Percentiles rank a stretch among this genome's conserved stretches.
These are phyloP conservation scores for Characodon lateralis DNA, from an alignment of 2,797 vertebrate genomes.

Conservation along the genomic window DNA sequence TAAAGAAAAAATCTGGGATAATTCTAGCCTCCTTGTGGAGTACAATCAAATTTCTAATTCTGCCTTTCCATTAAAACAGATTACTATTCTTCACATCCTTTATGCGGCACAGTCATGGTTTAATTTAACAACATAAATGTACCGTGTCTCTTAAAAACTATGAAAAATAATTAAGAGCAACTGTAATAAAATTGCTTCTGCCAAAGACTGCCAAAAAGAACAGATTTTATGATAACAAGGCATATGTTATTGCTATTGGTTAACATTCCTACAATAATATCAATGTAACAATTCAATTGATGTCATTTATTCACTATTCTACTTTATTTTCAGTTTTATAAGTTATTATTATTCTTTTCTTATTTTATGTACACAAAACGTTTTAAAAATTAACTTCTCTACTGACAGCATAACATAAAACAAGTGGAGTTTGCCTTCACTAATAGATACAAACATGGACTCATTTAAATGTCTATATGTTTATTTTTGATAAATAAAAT, in stretches of 20 bases:
- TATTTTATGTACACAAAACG: background rate
- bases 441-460: background rate
- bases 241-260: background rate
- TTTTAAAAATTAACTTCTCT: background rate
- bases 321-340: background rate
- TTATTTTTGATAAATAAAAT: background rate
- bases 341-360: background rate
- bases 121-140: constrained; percentile 67
- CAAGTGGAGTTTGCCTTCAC: background rate
- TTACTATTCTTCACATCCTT: constrained; percentile 70
- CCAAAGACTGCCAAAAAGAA: constrained; percentile 18
- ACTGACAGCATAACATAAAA: background rate
- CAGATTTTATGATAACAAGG: background rate
- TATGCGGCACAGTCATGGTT: constrained; percentile 57
- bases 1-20: constrained; percentile 60
- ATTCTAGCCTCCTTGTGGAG: constrained; percentile 40
- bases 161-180: constrained; percentile 58
- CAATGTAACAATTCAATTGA: background rate
- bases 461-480: background rate
- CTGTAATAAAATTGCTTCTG: constrained; percentile 33
- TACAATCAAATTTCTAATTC: constrained; percentile 71
- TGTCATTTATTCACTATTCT: background rate
- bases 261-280: background rate
- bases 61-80: constrained; percentile 71
- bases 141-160: constrained; percentile 53